phyloP scores from a whole-genome alignment of 2,797 vertebrate genomes.

The Anabacerthia variegaticeps region DNA sequence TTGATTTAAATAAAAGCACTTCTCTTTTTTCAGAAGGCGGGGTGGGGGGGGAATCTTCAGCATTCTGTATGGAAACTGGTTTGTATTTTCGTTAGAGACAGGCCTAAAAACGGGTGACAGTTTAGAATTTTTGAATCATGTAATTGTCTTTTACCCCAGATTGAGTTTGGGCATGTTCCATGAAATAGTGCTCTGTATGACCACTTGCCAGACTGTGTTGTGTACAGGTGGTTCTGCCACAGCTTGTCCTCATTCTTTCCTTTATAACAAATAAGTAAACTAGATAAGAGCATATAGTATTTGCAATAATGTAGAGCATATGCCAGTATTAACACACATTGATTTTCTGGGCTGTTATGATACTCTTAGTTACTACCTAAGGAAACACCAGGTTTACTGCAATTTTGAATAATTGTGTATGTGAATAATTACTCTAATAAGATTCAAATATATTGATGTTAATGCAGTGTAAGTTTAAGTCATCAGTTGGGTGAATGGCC shows the following conservation, averaged over 20 bases:
- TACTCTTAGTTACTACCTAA: neutral
- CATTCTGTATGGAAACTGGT: neutral
- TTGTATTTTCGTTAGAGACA: neutral
- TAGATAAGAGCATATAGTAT: neutral
- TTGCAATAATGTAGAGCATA: neutral
- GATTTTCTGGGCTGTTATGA: neutral
- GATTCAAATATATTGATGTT: neutral
- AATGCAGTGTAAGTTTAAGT: neutral
- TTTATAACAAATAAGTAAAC: neutral
- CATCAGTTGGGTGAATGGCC: neutral
- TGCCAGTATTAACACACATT: neutral
- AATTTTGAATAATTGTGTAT: neutral
- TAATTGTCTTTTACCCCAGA: neutral
- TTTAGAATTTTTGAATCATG: neutral
- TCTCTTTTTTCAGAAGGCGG: neutral
- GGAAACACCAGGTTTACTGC: neutral
- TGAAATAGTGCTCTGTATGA: neutral
- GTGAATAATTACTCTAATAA: neutral
- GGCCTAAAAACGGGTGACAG: neutral
- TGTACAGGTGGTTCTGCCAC: neutral
- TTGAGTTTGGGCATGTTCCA: neutral
- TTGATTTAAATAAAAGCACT: conserved; percentile 1
- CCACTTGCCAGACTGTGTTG: neutral
- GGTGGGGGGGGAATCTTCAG: neutral
- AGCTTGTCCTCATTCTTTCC: neutral